Conservation (phyloP, 1,140 invertebrate species). For the Atta colombica region DNA sequence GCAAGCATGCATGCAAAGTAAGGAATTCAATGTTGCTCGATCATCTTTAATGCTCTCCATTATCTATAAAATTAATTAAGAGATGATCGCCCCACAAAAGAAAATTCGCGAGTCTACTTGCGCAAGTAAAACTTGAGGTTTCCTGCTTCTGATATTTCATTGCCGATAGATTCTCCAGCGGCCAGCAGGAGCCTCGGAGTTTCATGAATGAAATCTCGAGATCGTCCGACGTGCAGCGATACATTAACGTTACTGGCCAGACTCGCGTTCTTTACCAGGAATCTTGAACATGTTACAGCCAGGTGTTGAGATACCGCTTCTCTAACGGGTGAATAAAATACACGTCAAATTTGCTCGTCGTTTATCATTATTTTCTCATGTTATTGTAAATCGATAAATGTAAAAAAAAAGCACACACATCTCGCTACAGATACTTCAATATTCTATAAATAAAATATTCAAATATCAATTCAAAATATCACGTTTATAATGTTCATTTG, state of each 20-base stretch:
- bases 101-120: slow-evolving; percentile 15
- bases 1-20: neutral
- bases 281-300: slow-evolving; percentile 64
- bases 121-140: neutral
- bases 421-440: neutral
- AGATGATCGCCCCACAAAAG: neutral
- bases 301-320: slow-evolving; percentile 64
- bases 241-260: slow-evolving; percentile 63
- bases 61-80: slow-evolving; percentile 38
- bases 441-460: neutral
- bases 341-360: neutral
- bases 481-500: neutral
- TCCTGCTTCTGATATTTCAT: slow-evolving; percentile 53
- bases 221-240: slow-evolving; percentile 62
- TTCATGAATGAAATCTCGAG: slow-evolving; percentile 73
- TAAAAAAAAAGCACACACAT: neutral
- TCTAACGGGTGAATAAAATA: slow-evolving; percentile 67
- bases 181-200: slow-evolving; percentile 36
- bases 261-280: slow-evolving; percentile 65
- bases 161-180: slow-evolving; percentile 6
- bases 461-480: neutral
- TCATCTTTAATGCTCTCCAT: neutral
- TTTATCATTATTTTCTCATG: neutral
- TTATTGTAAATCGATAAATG: neutral
- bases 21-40: neutral